Evolutionary conservation across 2,888 invertebrate genomes (phyloP), one percentile per base, ranked within the genome.

Genomic region (Diploptera punctata): DNA sequence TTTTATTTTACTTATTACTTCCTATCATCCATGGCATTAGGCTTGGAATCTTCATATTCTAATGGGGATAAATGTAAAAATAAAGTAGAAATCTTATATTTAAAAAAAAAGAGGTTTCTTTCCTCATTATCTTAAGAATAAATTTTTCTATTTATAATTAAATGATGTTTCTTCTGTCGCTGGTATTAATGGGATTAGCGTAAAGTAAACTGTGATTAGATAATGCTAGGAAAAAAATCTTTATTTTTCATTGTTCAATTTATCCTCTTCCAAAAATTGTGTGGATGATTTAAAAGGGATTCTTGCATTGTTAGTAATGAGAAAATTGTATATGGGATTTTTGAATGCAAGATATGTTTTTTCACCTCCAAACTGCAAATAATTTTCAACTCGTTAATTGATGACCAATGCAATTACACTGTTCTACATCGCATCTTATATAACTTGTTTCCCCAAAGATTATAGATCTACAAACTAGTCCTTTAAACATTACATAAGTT

Each of bases 111-210:
- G n/a, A 24, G 24, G 5, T 44, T 3, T 21, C 44, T 65, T 44
- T 61, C 38, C 61, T 61, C 7, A 19, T 61, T 3, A 65, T 24
- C 26, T 16, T 65, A 31, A 65, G 19, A 62, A 43, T 62, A 16
- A 62, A 65, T 47, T 65, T 47, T 47, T 65, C 65, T 65, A 47
- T 65, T 47, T 65, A 65, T 65, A 65, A 44, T 57, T 57, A 29
- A 57, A 57, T 29, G n/a, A 29, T 24, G 57, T 57, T 16, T 4
- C 29, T 21, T n/a, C n/a, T 26, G 26, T 29, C n/a, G 24, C 13
- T 5, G 24, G n/a, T 24, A 21, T 52, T 24, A 52, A 52, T 7
- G 13, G 24, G n/a, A 43, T 24, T 38, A 47, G 65, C n/a, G 24
- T 47, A 18, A 13, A n/a, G n/a, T n/a, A 47, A 26, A 44, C 47